A percentile compares a stretch with the other conserved stretches of the same genome.
These are phyloP conservation scores for Drosophila multiciliata DNA, from an alignment of 2,888 invertebrate species.

Conservation along the genomic window DNA sequence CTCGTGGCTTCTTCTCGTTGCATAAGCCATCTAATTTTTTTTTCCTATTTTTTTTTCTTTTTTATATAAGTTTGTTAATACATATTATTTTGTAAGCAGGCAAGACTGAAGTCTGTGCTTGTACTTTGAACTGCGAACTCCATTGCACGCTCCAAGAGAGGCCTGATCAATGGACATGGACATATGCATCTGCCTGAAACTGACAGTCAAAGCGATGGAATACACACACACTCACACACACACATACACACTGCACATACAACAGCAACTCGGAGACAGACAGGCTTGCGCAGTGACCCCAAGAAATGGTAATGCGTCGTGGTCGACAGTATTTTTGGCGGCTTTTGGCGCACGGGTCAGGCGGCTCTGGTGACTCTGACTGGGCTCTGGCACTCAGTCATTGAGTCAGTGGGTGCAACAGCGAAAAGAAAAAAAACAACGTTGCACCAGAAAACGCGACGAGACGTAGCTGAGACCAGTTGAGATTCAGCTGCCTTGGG, in stretches of 20 bases:
- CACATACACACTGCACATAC: constrained; percentile 2
- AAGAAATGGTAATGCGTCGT: constrained; percentile 80
- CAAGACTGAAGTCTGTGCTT: constrained; percentile 30
- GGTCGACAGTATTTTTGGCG: constrained; percentile 26
- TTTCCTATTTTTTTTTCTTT: constrained; percentile 46
- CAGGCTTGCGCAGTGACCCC: constrained; percentile 77
- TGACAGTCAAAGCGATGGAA: constrained; percentile 46
- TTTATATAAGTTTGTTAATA: constrained; percentile 83
- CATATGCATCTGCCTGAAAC: constrained; percentile 71
- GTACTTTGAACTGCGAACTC: constrained; percentile 81
- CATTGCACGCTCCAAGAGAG: constrained; percentile 53
- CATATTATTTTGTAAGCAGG: constrained; percentile 81
- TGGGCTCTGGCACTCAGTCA: constrained; percentile 69
- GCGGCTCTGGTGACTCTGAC: constrained; percentile 30
- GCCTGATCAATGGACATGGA: constrained; percentile 74
- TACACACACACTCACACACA: constrained; percentile 8
- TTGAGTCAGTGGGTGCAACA: constrained; percentile 80
- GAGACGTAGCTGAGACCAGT: constrained; percentile 4
- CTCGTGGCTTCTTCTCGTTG: constrained; percentile 76
- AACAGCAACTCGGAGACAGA: constrained; percentile 17
- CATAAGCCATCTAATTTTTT: constrained; percentile 77
- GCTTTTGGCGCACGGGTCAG: constrained; percentile 50
- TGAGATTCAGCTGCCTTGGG: constrained; percentile 18
- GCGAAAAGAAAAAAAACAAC: constrained; percentile 9
- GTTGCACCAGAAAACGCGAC: constrained; percentile 57